Conservation (phyloP, 1,140 invertebrate genomes). For the Orchesella cincta region DNA sequence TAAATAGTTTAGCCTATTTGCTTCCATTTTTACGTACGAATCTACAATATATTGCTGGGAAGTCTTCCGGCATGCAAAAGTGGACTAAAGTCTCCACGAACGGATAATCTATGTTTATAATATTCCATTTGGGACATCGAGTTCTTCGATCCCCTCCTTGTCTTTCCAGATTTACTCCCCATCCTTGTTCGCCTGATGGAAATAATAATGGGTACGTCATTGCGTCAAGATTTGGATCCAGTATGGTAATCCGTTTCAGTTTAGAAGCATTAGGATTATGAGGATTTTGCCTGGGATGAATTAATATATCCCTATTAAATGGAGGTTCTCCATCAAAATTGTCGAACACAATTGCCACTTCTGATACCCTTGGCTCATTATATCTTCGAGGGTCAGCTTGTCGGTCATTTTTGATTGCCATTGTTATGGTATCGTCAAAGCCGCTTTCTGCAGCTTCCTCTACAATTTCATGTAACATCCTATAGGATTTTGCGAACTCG, state of each 20-base stretch:
- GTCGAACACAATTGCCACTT: conserved; percentile 44
- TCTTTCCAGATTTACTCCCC: conserved; percentile 54
- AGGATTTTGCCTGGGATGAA: background rate
- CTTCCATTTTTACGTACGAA: conserved; percentile 50
- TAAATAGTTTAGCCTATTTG: conserved; percentile 47
- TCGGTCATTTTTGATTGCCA: conserved; percentile 34
- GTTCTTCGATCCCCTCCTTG: background rate
- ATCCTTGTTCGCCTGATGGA: conserved; percentile 57
- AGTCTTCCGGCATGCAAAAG: conserved; percentile 18
- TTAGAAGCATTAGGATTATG: background rate
- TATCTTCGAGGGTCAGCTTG: conserved; percentile 39
- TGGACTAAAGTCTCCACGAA: conserved; percentile 15
- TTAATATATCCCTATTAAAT: conserved; percentile 30
- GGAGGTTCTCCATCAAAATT: conserved; percentile 36
- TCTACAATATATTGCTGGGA: conserved; percentile 52
- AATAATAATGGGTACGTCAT: conserved; percentile 59
- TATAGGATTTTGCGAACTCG: background rate
- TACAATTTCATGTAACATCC: conserved; percentile 2
- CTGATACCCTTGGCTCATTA: conserved; percentile 32
- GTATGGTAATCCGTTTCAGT: background rate
- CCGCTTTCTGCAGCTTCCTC: background rate
- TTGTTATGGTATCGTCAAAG: conserved; percentile 43
- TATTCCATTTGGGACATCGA: background rate
- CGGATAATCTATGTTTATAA: background rate
- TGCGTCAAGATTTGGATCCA: conserved; percentile 53